Conservation (phyloP, 2,113 vertebrate species). For the Mus musculus region DNA sequence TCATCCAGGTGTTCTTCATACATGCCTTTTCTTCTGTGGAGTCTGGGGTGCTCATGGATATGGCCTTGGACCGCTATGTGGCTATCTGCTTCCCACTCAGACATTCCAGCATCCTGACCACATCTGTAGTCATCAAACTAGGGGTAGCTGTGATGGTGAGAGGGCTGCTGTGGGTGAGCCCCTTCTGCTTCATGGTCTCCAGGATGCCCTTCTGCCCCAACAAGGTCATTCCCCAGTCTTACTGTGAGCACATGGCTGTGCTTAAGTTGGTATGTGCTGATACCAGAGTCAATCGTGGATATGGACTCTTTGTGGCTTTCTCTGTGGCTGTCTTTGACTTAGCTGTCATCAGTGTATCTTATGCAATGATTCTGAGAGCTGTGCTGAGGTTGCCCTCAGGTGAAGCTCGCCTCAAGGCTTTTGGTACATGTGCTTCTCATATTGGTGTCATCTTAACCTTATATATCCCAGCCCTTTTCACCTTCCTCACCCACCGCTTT, state of each 20-base stretch:
- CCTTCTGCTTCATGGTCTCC: background rate
- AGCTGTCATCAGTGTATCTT: background rate
- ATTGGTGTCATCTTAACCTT: background rate
- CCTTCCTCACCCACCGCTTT: conserved; percentile 37
- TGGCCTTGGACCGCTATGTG: background rate
- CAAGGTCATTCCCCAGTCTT: conserved; percentile 1
- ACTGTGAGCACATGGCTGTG: conserved; percentile 6
- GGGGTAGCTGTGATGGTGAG: background rate
- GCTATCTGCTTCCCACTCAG: background rate
- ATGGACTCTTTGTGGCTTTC: background rate
- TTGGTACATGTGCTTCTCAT: conserved; percentile 6
- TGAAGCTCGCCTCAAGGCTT: background rate
- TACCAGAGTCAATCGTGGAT: background rate
- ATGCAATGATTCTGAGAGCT: background rate
- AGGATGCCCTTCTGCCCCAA: background rate
- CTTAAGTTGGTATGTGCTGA: background rate
- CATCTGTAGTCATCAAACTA: background rate
- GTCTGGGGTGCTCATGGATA: background rate
- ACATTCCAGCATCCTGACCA: background rate
- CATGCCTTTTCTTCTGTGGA: conserved; percentile 1
- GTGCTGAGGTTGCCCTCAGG: background rate
- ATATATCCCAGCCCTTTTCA: conserved; percentile 57
- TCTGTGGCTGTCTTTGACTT: background rate
- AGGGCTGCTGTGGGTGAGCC: background rate
- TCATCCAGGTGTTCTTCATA: background rate